Percentiles rank a stretch among this genome's conserved stretches.
Conservation (phyloP, 2,797 vertebrate genomes). For the Staurois parvus region DNA sequence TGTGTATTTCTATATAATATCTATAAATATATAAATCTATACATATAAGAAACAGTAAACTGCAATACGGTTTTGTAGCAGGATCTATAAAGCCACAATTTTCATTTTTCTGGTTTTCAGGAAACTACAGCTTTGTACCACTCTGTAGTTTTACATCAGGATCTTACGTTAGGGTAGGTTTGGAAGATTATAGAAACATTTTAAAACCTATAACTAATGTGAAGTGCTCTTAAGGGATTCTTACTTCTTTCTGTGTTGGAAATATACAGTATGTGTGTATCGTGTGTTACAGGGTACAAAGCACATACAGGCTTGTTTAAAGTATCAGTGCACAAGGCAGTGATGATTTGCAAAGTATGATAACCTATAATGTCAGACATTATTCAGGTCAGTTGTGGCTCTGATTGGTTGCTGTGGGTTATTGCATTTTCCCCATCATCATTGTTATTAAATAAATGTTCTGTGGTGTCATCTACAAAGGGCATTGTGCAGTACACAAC, state of each 20-base stretch:
- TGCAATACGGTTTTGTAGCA: constrained; percentile 61
- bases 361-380: neutral
- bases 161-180: constrained; percentile 21
- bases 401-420: neutral
- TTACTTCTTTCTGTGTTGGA: constrained; percentile 12
- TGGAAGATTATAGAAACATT: constrained; percentile 11
- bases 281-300: neutral
- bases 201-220: constrained; percentile 5
- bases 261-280: constrained; percentile 1
- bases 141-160: constrained; percentile 21
- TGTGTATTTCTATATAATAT: constrained; percentile 56
- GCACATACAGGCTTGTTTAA: neutral
- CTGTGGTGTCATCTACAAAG: neutral
- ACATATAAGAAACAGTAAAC: constrained; percentile 50
- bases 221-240: constrained; percentile 43
- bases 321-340: neutral
- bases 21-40: constrained; percentile 45
- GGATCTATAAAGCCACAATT: constrained; percentile 56
- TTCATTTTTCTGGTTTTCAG: constrained; percentile 25
- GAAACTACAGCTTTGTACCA: constrained; percentile 18
- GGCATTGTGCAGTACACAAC: neutral
- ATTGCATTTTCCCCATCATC: neutral
- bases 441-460: too few relatives aligned
- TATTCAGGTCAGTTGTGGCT: neutral
- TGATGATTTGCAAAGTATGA: neutral